A percentile compares a stretch with the other conserved stretches of the same genome.
phyloP scores from a whole-genome alignment of 2,888 invertebrate species.

The Lithophane ornitopus region DNA sequence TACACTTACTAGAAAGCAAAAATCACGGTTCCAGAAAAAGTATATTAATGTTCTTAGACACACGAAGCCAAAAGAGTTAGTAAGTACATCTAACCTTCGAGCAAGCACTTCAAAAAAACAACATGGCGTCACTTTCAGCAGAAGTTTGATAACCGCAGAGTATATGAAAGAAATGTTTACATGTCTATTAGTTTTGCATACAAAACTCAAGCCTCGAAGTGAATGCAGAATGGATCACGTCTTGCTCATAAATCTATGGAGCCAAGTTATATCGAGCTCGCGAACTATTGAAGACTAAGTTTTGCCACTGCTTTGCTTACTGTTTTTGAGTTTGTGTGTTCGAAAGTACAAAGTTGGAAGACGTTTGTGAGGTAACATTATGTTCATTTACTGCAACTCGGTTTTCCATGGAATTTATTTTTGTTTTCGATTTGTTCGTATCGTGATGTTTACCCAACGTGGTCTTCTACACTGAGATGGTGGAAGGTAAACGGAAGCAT shows the following conservation, averaged over 20 bases:
- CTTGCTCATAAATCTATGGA: conserved; percentile 70
- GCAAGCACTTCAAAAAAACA: conserved; percentile 10
- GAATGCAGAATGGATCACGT: conserved; percentile 74
- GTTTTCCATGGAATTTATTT: not conserved
- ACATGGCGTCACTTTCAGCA: not conserved
- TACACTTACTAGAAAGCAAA: not conserved
- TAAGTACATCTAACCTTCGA: not conserved
- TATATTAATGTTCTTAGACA: conserved; percentile 15
- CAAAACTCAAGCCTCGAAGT: conserved; percentile 66
- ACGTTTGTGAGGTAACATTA: not conserved
- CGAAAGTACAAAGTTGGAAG: conserved; percentile 12
- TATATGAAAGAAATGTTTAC: conserved; percentile 40
- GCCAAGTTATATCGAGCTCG: conserved; percentile 69
- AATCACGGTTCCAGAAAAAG: conserved; percentile 23
- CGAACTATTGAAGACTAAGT: conserved; percentile 56
- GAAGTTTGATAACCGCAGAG: conserved; percentile 1
- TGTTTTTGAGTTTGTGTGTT: conserved; percentile 27
- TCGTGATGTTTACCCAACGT: too few species aligned
- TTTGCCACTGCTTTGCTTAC: conserved; percentile 41
- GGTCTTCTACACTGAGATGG: too few species aligned
- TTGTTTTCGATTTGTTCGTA: not conserved
- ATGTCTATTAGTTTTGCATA: conserved; percentile 61
- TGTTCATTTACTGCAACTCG: conserved; percentile 13
- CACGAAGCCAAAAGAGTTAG: not conserved
- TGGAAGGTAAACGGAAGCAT: too few species aligned